A percentile compares a stretch with the other conserved stretches of the same genome.
phyloP scores from a whole-genome alignment of 2,797 vertebrate species.

The Eurystomus glaucurus region DNA sequence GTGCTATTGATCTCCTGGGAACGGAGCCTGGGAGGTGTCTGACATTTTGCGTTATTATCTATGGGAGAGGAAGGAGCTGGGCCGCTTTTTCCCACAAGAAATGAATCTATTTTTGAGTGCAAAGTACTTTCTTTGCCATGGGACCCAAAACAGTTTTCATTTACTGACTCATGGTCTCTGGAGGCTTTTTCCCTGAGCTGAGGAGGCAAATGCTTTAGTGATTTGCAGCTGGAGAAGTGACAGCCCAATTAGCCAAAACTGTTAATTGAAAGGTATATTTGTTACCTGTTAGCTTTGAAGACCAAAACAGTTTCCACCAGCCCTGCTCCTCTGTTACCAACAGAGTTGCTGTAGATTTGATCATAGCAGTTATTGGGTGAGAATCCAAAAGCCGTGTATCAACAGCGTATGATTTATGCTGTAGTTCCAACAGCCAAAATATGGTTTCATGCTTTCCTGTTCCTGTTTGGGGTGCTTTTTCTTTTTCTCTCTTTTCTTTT shows the following conservation, averaged over 20 bases:
- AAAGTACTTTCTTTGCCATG: constrained; percentile 54
- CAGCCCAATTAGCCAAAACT: background rate
- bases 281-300: constrained; percentile 49
- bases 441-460: constrained; percentile 33
- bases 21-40: constrained; percentile 8
- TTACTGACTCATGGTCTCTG: constrained; percentile 59
- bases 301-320: background rate
- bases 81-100: constrained; percentile 71
- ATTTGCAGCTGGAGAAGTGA: constrained; percentile 11
- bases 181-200: constrained; percentile 60
- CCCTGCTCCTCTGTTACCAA: background rate
- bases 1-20: constrained; percentile 52
- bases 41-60: constrained; percentile 59
- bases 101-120: constrained; percentile 74
- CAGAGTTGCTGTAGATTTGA: background rate
- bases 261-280: constrained; percentile 36
- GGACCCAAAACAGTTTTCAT: constrained; percentile 64
- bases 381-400: background rate
- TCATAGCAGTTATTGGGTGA: constrained; percentile 8
- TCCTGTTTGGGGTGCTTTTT: constrained; percentile 15
- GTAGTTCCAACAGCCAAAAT: constrained; percentile 46
- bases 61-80: constrained; percentile 60
- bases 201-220: background rate
- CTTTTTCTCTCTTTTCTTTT: too few relatives aligned
- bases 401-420: constrained; percentile 38